These are phyloP conservation scores for Tipula unca DNA, from an alignment of 2,888 invertebrate species.

Conservation along the genomic window DNA sequence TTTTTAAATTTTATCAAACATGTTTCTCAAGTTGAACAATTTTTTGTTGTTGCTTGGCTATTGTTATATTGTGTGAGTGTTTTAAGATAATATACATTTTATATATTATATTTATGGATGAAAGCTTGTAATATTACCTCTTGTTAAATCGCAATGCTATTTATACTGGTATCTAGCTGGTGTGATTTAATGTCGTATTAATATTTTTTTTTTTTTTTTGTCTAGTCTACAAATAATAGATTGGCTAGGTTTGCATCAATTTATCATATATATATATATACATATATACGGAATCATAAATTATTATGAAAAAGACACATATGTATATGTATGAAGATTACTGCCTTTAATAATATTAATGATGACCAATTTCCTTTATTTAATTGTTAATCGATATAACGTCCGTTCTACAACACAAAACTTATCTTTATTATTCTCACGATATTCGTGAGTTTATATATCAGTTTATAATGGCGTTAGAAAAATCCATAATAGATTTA, in stretches of 20 bases:
- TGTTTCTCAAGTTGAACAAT: slow-evolving; percentile 2
- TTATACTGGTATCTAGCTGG: neutral
- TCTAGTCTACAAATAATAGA: neutral
- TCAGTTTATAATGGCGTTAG: neutral
- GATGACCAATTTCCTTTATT: neutral
- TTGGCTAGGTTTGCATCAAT: neutral
- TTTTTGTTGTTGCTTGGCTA: neutral
- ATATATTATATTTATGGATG: neutral
- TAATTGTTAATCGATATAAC: neutral
- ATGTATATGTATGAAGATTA: neutral
- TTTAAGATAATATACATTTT: neutral
- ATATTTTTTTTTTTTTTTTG: neutral
- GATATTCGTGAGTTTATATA: neutral
- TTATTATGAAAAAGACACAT: neutral
- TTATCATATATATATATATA: neutral
- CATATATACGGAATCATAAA: neutral
- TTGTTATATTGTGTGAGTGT: neutral
- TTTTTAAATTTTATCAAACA: neutral
- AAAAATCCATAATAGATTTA: neutral
- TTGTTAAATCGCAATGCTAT: neutral
- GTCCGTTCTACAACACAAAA: neutral
- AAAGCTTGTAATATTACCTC: neutral
- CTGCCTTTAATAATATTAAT: neutral
- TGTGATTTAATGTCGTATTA: neutral
- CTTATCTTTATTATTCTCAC: neutral